phyloP scores from a whole-genome alignment of 2,888 invertebrate species.

The Xanthorhoe spadicearia region DNA sequence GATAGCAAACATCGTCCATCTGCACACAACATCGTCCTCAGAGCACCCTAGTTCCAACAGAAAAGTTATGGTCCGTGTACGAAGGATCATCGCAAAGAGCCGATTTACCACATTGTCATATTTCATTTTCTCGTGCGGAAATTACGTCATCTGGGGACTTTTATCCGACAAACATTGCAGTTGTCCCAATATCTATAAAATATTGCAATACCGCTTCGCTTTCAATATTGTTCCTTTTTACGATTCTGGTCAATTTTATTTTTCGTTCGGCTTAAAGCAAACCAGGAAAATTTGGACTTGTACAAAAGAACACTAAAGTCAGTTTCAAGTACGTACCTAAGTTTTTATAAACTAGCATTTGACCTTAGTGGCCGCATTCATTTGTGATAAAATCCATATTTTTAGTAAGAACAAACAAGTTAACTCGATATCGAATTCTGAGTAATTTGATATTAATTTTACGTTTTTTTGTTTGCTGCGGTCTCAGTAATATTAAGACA shows the following conservation, averaged over 20 bases:
- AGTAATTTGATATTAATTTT: no score
- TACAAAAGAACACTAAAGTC: not conserved
- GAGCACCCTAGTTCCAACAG: constrained; percentile 67
- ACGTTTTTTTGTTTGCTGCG: no score
- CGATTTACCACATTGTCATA: constrained; percentile 78
- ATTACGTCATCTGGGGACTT: constrained; percentile 72
- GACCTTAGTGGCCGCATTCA: not conserved
- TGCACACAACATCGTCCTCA: constrained; percentile 73
- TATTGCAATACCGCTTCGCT: constrained; percentile 23
- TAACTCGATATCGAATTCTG: no score
- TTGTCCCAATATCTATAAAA: constrained; percentile 30
- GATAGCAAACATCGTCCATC: constrained; percentile 84
- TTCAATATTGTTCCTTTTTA: constrained; percentile 13
- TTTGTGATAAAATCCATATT: no score
- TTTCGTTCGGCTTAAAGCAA: not conserved
- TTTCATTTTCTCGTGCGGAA: constrained; percentile 78
- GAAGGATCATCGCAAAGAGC: constrained; percentile 78
- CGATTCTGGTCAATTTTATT: not conserved
- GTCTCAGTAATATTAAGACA: no score
- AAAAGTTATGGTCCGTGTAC: constrained; percentile 80
- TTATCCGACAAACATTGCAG: constrained; percentile 57
- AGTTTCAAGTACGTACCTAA: no score
- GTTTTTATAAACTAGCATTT: not conserved
- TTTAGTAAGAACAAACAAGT: no score
- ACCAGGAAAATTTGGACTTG: not conserved